phyloP scores from a whole-genome alignment of 2,113 vertebrate genomes.

The Ellobius talpinus region DNA sequence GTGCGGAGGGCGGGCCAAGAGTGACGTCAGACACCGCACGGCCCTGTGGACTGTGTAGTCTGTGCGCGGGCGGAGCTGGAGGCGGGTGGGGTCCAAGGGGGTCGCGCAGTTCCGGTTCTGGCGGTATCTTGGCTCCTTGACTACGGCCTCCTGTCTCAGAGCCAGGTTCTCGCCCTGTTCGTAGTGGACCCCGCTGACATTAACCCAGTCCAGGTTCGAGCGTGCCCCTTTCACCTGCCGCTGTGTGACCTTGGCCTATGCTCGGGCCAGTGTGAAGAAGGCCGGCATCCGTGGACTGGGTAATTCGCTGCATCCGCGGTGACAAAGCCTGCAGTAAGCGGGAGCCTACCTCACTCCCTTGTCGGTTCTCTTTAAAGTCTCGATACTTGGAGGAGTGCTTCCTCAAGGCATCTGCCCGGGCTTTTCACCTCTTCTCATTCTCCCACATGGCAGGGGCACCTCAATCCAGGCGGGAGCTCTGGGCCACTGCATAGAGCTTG shows the following conservation, averaged over 20 bases:
- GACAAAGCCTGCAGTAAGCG: not conserved
- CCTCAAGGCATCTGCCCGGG: not conserved
- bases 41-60: conserved; percentile 81
- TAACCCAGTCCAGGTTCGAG: not conserved
- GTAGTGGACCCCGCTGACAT: not conserved
- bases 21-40: not conserved
- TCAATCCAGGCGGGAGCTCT: not conserved
- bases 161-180: accelerated
- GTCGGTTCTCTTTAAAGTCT: not conserved
- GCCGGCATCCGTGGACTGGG: not conserved
- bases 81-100: not conserved
- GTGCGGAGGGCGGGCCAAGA: accelerated
- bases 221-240: not conserved
- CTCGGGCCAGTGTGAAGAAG: not conserved
- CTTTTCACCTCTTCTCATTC: not conserved
- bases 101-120: not conserved
- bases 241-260: conserved; percentile 65
- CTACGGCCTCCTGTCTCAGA: not conserved
- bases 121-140: not conserved
- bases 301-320: not conserved
- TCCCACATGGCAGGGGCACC: not conserved
- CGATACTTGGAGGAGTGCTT: not conserved
- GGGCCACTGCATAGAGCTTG: not conserved
- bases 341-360: not conserved
- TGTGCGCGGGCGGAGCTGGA: not conserved